These are phyloP conservation scores for Drosophila mimetica DNA, from an alignment of 2,888 invertebrate genomes.

Conservation along the genomic window DNA sequence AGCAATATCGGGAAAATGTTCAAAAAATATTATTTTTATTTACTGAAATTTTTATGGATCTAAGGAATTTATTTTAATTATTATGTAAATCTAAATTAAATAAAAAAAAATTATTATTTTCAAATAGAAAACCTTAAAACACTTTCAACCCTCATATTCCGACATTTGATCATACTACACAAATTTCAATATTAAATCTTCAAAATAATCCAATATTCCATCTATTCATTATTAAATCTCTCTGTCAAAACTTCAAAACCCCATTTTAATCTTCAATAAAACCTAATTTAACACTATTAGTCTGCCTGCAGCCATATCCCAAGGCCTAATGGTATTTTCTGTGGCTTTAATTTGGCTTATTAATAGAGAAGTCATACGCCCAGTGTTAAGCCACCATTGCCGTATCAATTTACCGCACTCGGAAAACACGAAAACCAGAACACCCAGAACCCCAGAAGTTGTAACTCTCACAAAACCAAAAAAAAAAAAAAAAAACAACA, in stretches of 20 bases:
- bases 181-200: not conserved
- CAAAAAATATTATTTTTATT: too few species aligned
- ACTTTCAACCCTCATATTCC: not conserved
- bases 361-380: slow-evolving; percentile 47
- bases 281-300: slow-evolving; percentile 25
- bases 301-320: not conserved
- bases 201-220: not conserved
- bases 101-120: too few species aligned
- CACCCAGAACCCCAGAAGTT: slow-evolving; percentile 34
- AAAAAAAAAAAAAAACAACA: slow-evolving; percentile 13
- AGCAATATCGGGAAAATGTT: not conserved
- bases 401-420: slow-evolving; percentile 71
- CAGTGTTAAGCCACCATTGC: slow-evolving; percentile 58
- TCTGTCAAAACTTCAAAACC: slow-evolving; percentile 9
- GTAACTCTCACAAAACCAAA: slow-evolving; percentile 32
- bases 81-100: too few species aligned
- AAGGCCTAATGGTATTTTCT: slow-evolving; percentile 22
- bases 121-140: too few species aligned
- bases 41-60: too few species aligned
- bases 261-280: slow-evolving; percentile 19
- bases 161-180: not conserved
- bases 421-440: slow-evolving; percentile 43
- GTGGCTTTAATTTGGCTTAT: slow-evolving; percentile 54
- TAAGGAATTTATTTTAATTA: too few species aligned
- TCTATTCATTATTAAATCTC: slow-evolving; percentile 1